Percentiles rank a stretch among this genome's conserved stretches.
Evolutionary conservation across 2,797 vertebrate genomes (phyloP).

Genomic region (Trichosurus vulpecula): DNA sequence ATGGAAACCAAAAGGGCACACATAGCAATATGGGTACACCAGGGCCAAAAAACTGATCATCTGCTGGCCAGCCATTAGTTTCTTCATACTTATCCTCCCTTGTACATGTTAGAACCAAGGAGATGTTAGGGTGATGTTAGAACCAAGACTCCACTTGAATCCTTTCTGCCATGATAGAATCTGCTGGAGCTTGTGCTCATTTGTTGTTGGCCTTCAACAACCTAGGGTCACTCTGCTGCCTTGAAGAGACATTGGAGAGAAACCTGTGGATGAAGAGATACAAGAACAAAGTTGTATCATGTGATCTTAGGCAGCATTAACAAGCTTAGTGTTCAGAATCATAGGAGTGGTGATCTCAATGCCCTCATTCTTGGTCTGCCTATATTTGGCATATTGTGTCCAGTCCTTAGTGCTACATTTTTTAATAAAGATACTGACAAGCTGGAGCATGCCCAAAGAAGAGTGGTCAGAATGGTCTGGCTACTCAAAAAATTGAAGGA

Average conservation of each 20-base stretch:
- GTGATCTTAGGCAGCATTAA: background rate
- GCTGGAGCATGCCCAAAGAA: background rate
- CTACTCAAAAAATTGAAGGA: background rate
- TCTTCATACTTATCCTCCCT: no score
- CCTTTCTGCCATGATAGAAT: background rate
- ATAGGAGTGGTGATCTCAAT: background rate
- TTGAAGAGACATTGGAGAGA: background rate
- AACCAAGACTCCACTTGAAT: background rate
- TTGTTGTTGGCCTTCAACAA: background rate
- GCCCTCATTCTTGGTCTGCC: background rate
- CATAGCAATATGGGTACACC: no score
- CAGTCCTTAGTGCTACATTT: background rate
- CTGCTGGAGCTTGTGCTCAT: background rate
- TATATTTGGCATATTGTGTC: background rate
- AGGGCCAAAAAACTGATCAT: background rate
- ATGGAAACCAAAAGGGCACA: no score
- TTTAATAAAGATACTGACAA: background rate
- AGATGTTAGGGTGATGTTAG: no score
- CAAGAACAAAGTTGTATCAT: background rate
- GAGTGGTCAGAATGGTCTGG: background rate
- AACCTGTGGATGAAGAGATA: background rate
- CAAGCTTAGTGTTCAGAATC: background rate
- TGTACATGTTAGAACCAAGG: no score
- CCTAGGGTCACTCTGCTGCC: background rate
- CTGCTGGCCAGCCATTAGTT: no score